Base-by-base conservation (phyloP, 2,113 vertebrate genomes). In the Motacilla tschutschensis region DNA sequence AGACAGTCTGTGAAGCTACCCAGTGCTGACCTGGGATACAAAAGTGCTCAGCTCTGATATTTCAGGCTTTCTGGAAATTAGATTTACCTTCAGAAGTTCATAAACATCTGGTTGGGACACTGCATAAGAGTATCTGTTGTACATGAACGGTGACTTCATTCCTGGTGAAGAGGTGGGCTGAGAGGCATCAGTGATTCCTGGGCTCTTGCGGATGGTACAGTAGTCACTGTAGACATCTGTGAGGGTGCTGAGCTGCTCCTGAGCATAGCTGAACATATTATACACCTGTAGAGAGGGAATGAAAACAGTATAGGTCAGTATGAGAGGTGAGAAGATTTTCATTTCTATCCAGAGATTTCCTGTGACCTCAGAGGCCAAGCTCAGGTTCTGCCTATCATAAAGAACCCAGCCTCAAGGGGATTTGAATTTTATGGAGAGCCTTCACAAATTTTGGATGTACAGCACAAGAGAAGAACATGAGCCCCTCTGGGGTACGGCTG, bases 71-170 rank as follows among this genome's bases (percentile, higher is more conserved):
- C 19, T 69, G 41, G 38, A 74, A 91, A 67, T 57, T 7, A 80
- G 8, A 53, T 58, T 89, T 92, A 94, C 94, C 93, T 67, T 93
- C 58, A 95, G 65, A 87, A 95, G 57, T 83, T 83, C 94, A 71
- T 93, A 93, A 71, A 92, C 4, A 25, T 93, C 94, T 72, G 93
- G 85, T 0, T 93, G 93, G 35, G 88, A 95, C 70, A 94, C 91
- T 18, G 91, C 72, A 2, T 92, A 95, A 28, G 70, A 46, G 28
- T 91, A 77, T 73, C 69, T 75, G 35, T 85, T 24, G n/a, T 87
- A 33, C 41, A 17, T 33, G 31, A 77, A 33, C 8, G 87, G 75
- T 85, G 91, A 82, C 6, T 5, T 57, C 51, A 63, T 53, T 87
- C 57, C 66, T 53, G 91, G 66, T 40, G 67, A 63, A 76, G 50